phyloP scores from a whole-genome alignment of 2,888 invertebrate genomes.

The Monochamus alternatus region DNA sequence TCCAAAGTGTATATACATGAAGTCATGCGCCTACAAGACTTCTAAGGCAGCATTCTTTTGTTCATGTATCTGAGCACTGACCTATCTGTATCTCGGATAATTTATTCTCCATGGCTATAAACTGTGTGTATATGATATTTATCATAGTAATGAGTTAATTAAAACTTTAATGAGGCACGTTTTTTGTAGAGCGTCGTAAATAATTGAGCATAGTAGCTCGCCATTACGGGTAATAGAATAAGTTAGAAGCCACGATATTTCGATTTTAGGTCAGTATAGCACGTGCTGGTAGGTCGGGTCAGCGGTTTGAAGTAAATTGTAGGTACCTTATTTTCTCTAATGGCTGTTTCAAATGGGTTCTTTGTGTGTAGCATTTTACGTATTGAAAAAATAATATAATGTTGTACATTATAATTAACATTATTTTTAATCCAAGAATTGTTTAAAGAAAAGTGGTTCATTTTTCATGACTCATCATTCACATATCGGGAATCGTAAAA shows the following conservation, averaged over 20 bases:
- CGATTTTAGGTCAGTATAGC: conserved; percentile 41
- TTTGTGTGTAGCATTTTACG: too few species aligned
- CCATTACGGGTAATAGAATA: conserved; percentile 42
- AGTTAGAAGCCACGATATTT: conserved; percentile 42
- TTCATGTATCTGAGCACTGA: conserved; percentile 1
- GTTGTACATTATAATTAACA: too few species aligned
- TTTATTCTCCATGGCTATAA: not conserved
- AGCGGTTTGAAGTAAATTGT: conserved; percentile 51
- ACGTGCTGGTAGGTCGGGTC: conserved; percentile 47
- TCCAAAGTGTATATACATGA: too few species aligned
- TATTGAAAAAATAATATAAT: too few species aligned
- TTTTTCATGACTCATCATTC: too few species aligned
- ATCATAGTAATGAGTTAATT: conserved; percentile 38
- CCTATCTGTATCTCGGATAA: not conserved
- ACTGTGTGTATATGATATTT: conserved; percentile 10
- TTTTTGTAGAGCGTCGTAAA: conserved; percentile 33
- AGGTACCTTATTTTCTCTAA: not conserved
- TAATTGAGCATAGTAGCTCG: conserved; percentile 38
- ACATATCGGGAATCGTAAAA: too few species aligned
- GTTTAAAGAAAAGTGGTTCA: too few species aligned
- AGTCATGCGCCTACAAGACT: too few species aligned
- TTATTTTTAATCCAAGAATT: too few species aligned
- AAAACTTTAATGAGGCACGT: conserved; percentile 42
- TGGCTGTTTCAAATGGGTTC: too few species aligned
- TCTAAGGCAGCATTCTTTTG: not conserved